Evolutionary conservation across 2,797 vertebrate species (phyloP), one percentile per base, ranked within the genome.

Genomic region (Scleropages formosus): DNA sequence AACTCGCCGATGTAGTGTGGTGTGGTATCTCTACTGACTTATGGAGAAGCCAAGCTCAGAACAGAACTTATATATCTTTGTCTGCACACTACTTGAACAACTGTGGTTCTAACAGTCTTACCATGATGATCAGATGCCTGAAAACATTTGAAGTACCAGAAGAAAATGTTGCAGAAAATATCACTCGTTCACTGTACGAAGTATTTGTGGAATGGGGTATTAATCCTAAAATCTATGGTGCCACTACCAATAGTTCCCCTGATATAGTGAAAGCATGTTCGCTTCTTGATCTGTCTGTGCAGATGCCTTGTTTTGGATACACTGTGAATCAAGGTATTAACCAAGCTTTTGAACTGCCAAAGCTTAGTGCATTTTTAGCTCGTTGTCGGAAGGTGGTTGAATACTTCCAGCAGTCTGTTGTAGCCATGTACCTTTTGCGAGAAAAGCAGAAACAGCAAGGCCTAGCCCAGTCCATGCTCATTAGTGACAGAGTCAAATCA

Each of bases 131-230:
- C 0, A 89, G 90, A 59, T 96, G 95, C 79, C 88, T 96, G 0
- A 95, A 94, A 87, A 96, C 95, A 0, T 95, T 96, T 22, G 93
- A 95, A 81, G 93, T 95, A 4, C 92, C 92, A 0, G 94, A 95
- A 59, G 94, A 95, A 22, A 91, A 95, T 75, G 86, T 89, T 0
- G 91, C 94, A 0, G 94, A 96, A 86, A 92, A 92, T 53, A 90
- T 95, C 78, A 94, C 94, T 0, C 86, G 94, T 58, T 91, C 93
- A 0, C 90, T 96, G 72, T 95, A 95, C 18, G 95, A 95, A 83
- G 87, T 90, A 0, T 95, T 96, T 78, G 90, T 94, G 0, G 93
- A 95, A 65, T 96, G 95, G 95, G 95, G 94, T 12, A 88, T 96
- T 79, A 91, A 91, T 78, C 81, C 89, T 56, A 95, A 95, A 81